Base-by-base conservation (phyloP, 2,888 invertebrate genomes). In the Limenitis camilla region DNA sequence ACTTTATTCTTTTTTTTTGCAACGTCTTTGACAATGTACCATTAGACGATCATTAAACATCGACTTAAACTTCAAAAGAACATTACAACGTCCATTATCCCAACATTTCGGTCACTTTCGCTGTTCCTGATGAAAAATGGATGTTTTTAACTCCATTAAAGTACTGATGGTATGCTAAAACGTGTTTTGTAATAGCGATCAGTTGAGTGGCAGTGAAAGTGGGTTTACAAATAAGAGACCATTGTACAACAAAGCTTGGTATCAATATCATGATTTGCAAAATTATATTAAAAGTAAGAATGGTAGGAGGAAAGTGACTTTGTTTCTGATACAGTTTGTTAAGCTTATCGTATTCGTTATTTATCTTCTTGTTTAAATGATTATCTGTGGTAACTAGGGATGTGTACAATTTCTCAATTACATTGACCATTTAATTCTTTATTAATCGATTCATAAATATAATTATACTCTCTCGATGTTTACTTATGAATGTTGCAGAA, bases 141-240 rank as follows among this genome's bases (percentile, higher is more conserved):
- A 60, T 54, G 52, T 58, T 52, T 41, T 45, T 35, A 54, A 52
- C 33, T 52, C 43, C 55, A 50, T 58, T 49, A 57, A 54, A 45
- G 36, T 28, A 52, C 40, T 55, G 51, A 41, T 52, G 52, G 46
- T 55, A 57, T 49, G 52, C 49, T 38, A 56, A 57, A 53, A 55
- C 49, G 47, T 50, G 55, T 58, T 58, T 58, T 58, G 55, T 52
- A 66, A 66, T 62, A 58, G 62, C 67, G 65, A 73, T 76, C 74
- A 74, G 74, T 76, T 69, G 72, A 66, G 62, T 59, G 64, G 58
- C 63, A 78, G 81, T 77, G 84, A 84, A 84, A 84, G 84, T 76
- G 63, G 67, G 69, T 69, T 70, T 68, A 69, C 71, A 73, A 74
- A 76, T 73, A 73, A 71, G 66, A 69, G 63, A 51, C 69, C 65